phyloP scores from a whole-genome alignment of 2,797 vertebrate genomes.

The Malacoraja senta region DNA sequence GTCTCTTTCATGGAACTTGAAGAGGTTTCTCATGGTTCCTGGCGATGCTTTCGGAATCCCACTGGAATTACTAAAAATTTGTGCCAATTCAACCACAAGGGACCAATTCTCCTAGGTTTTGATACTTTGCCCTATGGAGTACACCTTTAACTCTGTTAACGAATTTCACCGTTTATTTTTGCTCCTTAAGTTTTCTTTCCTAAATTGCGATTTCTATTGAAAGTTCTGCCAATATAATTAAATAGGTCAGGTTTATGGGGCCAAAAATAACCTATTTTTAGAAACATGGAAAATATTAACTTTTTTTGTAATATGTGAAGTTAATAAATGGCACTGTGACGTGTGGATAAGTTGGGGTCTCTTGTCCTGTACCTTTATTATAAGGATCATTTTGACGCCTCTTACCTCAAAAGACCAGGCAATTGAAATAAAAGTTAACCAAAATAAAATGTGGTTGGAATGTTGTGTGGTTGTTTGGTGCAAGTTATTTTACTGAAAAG shows the following conservation, averaged over 20 bases:
- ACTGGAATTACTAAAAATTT: slow-evolving; percentile 10
- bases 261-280: slow-evolving; percentile 11
- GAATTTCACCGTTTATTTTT: background rate
- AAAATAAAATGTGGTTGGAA: slow-evolving; percentile 14
- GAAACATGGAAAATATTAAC: background rate
- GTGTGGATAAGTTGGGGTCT: slow-evolving; percentile 2
- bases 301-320: slow-evolving; percentile 15
- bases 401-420: slow-evolving; percentile 28
- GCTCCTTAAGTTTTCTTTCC: background rate
- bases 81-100: background rate
- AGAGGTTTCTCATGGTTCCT: background rate
- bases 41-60: background rate
- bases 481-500: background rate
- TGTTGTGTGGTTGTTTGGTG: background rate
- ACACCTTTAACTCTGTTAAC: background rate
- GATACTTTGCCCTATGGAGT: background rate
- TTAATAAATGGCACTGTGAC: slow-evolving; percentile 14
- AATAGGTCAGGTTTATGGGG: slow-evolving; percentile 2
- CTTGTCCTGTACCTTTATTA: slow-evolving; percentile 24
- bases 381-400: slow-evolving; percentile 13
- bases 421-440: slow-evolving; percentile 33
- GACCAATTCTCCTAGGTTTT: background rate
- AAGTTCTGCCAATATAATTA: background rate
- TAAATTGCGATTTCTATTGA: background rate
- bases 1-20: background rate